Conservation (phyloP, 2,797 vertebrate species). For the Etheostoma perlongum region DNA sequence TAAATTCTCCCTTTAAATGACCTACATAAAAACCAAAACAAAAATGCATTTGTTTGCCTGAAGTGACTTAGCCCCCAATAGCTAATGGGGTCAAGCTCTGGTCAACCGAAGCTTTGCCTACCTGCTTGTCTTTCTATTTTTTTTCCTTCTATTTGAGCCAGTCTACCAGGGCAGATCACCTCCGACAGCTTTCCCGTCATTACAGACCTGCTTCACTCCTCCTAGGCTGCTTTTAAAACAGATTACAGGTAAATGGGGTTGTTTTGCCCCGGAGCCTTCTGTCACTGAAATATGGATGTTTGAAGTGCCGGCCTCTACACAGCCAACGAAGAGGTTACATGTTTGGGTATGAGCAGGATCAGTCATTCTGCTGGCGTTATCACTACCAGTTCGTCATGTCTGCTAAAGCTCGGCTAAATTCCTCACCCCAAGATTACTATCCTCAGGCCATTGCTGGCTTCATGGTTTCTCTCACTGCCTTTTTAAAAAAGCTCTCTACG, state of each 20-base stretch:
- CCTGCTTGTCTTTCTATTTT: conserved; percentile 35
- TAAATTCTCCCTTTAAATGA: conserved; percentile 1
- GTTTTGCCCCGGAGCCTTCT: conserved; percentile 72
- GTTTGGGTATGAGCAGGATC: conserved; percentile 70
- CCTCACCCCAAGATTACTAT: conserved; percentile 57
- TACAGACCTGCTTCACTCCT: conserved; percentile 29
- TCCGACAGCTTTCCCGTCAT: conserved; percentile 44
- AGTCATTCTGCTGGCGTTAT: conserved; percentile 66
- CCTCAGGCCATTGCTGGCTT: conserved; percentile 53
- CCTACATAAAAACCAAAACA: conserved; percentile 20
- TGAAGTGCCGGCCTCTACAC: conserved; percentile 65
- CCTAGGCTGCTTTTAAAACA: conserved; percentile 50
- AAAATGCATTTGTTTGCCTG: conserved; percentile 41
- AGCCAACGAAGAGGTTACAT: conserved; percentile 54
- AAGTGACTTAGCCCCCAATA: conserved; percentile 12
- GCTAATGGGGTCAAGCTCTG: conserved; percentile 59
- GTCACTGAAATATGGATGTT: conserved; percentile 81
- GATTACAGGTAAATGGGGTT: conserved; percentile 78
- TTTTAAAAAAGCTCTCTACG: conserved; percentile 15
- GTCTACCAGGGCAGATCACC: conserved; percentile 46
- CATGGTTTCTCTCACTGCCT: conserved; percentile 31
- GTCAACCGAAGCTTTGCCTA: conserved; percentile 54
- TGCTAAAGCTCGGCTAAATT: conserved; percentile 61
- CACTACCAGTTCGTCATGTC: conserved; percentile 54
- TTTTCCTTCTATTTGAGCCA: conserved; percentile 20